phyloP scores from a whole-genome alignment of 1,140 invertebrate genomes.

The Drusus annulatus region DNA sequence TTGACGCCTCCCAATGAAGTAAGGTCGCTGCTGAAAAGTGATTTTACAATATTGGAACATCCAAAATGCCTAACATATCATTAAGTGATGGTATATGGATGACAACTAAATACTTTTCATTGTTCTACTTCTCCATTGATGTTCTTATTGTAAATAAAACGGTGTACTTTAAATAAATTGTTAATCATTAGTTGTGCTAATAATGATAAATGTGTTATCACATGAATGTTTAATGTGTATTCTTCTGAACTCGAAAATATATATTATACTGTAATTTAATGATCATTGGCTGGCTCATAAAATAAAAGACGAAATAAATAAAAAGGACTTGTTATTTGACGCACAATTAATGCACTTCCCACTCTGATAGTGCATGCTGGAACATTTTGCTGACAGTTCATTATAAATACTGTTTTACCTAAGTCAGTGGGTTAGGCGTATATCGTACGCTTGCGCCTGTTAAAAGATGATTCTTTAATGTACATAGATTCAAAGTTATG shows the following conservation, averaged over 20 bases:
- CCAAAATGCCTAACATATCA: not conserved
- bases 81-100: no score
- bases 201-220: conserved; percentile 15
- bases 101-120: not conserved
- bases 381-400: no score
- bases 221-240: conserved; percentile 39
- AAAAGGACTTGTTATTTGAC: no score
- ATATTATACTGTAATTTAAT: conserved; percentile 37
- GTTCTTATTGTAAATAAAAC: conserved; percentile 33
- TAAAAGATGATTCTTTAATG: no score
- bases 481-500: no score
- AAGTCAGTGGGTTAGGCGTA: no score
- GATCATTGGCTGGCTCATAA: conserved; percentile 47
- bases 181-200: conserved; percentile 28
- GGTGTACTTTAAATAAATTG: conserved; percentile 24
- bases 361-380: no score
- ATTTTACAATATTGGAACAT: not conserved
- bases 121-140: conserved; percentile 4
- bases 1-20: no score
- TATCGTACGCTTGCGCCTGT: no score
- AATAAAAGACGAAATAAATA: conserved; percentile 47
- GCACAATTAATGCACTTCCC: no score
- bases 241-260: conserved; percentile 34
- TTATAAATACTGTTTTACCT: no score
- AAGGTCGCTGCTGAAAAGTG: no score